A percentile compares a stretch with the other conserved stretches of the same genome.
Evolutionary conservation across 1,140 invertebrate species (phyloP).

Genomic region (Heliconius nattereri): DNA sequence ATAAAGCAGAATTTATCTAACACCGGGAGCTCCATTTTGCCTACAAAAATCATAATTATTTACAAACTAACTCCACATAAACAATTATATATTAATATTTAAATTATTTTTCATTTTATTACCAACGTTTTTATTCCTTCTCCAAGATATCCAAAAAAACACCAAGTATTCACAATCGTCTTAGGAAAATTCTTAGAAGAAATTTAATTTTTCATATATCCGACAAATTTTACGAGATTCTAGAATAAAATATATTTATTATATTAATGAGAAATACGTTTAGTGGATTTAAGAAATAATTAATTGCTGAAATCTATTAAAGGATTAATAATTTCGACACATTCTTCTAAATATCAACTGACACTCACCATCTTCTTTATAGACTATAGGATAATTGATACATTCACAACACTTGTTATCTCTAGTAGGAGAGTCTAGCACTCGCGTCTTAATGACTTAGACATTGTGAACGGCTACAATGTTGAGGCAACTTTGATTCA

Average conservation of each 20-base stretch:
- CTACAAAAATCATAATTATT: conserved; percentile 40
- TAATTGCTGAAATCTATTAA: too few relatives aligned
- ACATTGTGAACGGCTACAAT: conserved; percentile 47
- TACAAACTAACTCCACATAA: not conserved
- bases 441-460: not conserved
- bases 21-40: conserved; percentile 70
- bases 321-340: too few relatives aligned
- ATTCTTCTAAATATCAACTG: not conserved
- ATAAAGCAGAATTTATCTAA: conserved; percentile 73
- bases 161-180: not conserved
- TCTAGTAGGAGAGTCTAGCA: conserved; percentile 11
- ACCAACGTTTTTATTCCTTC: not conserved
- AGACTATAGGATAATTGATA: conserved; percentile 36
- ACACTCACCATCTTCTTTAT: conserved; percentile 47
- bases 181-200: not conserved
- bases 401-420: conserved; percentile 33
- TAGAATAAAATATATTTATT: not conserved
- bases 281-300: not conserved
- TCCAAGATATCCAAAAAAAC: not conserved
- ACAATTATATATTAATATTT: not conserved
- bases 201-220: not conserved
- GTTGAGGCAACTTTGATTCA: conserved; percentile 51
- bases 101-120: not conserved
- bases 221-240: not conserved
- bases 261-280: not conserved